Percentiles rank a stretch among this genome's conserved stretches.
These are phyloP conservation scores for Dryadula phaetusa DNA, from an alignment of 2,888 invertebrate species.

Conservation along the genomic window DNA sequence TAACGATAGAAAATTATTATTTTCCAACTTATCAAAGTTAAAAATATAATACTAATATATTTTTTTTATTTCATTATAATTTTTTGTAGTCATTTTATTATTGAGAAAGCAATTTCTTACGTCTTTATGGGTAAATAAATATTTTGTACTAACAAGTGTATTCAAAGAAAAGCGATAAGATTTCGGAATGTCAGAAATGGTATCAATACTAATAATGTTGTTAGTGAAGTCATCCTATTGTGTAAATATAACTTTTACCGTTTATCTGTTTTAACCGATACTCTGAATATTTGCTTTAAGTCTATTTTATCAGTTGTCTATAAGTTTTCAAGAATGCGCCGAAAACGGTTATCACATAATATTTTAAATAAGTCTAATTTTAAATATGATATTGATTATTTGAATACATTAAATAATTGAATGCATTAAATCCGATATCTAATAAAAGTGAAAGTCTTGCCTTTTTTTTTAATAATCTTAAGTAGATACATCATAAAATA, in stretches of 20 bases:
- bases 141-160: conserved; percentile 11
- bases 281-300: not conserved
- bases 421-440: not conserved
- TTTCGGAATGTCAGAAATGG: conserved; percentile 32
- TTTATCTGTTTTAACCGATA: conserved; percentile 11
- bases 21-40: too few relatives aligned
- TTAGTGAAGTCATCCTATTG: conserved; percentile 31
- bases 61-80: not conserved
- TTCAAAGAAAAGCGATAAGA: conserved; percentile 36
- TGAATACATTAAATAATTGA: not conserved
- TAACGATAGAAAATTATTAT: conserved; percentile 11
- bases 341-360: not conserved
- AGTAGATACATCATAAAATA: not conserved
- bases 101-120: not conserved
- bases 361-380: not conserved
- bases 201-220: conserved; percentile 29
- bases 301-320: conserved; percentile 4
- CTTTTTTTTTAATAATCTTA: not conserved
- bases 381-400: not conserved
- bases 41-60: not conserved
- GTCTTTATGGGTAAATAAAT: conserved; percentile 14
- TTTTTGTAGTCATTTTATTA: not conserved
- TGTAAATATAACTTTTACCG: conserved; percentile 24
- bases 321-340: not conserved
- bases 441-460: not conserved